Evolutionary conservation across 2,888 invertebrate species (phyloP).

Genomic region (Tipula lateralis): DNA sequence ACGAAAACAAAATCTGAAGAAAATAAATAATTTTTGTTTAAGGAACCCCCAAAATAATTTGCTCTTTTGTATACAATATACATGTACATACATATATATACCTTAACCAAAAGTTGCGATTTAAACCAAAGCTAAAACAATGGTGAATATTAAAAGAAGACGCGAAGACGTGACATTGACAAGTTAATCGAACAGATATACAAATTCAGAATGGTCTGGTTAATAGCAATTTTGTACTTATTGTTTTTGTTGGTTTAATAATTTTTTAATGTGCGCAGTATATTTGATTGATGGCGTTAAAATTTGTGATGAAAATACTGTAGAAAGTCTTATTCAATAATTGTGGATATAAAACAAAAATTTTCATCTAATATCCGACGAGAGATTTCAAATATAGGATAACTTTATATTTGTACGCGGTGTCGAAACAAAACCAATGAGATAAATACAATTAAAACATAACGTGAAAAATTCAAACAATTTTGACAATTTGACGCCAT

Average conservation of each 20-base stretch:
- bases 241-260: neutral
- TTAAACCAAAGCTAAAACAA: neutral
- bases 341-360: too few species aligned
- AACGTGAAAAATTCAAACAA: neutral
- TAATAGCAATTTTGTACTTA: neutral
- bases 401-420: too few species aligned
- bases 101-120: neutral
- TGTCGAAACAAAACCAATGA: too few species aligned
- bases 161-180: neutral
- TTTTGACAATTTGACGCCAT: neutral
- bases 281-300: neutral
- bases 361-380: too few species aligned
- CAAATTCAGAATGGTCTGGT: neutral
- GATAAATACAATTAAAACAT: neutral
- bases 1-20: neutral
- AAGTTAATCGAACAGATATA: neutral
- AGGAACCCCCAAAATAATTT: neutral
- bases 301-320: neutral
- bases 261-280: neutral
- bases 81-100: neutral
- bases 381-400: too few species aligned
- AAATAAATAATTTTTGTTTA: neutral
- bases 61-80: too few species aligned
- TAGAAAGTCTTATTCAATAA: too few species aligned
- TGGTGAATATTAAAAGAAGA: too few species aligned